phyloP scores from a whole-genome alignment of 2,888 invertebrate species.

The Orthosia gracilis region DNA sequence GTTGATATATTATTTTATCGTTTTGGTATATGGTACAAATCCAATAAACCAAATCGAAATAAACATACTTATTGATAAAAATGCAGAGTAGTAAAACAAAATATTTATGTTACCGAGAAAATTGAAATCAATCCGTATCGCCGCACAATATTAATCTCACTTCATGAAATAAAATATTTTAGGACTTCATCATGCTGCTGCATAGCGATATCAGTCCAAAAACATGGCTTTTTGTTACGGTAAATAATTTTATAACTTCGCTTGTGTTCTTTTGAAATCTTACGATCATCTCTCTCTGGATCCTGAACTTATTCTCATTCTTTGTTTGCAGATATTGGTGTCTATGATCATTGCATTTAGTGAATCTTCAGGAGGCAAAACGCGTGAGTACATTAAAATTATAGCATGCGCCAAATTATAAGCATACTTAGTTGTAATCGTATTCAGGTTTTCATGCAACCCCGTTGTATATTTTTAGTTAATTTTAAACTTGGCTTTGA shows the following conservation, averaged over 20 bases:
- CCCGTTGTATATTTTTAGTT: slow-evolving; percentile 75
- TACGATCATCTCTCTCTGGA: neutral
- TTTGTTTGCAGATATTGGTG: slow-evolving; percentile 58
- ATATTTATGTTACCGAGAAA: slow-evolving; percentile 68
- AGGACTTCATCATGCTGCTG: slow-evolving; percentile 73
- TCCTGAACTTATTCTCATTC: neutral
- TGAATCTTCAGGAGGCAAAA: slow-evolving; percentile 69
- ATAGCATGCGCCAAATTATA: slow-evolving; percentile 5
- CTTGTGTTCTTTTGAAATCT: neutral
- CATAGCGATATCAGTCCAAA: slow-evolving; percentile 65
- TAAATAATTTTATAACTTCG: slow-evolving; percentile 58
- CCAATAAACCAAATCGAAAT: slow-evolving; percentile 38
- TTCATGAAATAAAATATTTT: slow-evolving; percentile 56
- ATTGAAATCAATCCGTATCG: slow-evolving; percentile 82
- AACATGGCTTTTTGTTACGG: slow-evolving; percentile 73
- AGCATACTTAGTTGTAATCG: slow-evolving; percentile 22
- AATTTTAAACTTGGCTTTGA: slow-evolving; percentile 82
- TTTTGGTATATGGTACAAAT: slow-evolving; percentile 4
- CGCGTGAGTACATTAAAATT: slow-evolving; percentile 63
- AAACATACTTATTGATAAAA: slow-evolving; percentile 41
- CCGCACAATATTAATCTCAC: slow-evolving; percentile 53
- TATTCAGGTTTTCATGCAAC: slow-evolving; percentile 33
- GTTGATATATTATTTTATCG: too few species aligned
- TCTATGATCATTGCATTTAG: slow-evolving; percentile 59
- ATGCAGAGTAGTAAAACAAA: slow-evolving; percentile 58